phyloP scores from a whole-genome alignment of 2,113 vertebrate species.

The Archilochus colubris region DNA sequence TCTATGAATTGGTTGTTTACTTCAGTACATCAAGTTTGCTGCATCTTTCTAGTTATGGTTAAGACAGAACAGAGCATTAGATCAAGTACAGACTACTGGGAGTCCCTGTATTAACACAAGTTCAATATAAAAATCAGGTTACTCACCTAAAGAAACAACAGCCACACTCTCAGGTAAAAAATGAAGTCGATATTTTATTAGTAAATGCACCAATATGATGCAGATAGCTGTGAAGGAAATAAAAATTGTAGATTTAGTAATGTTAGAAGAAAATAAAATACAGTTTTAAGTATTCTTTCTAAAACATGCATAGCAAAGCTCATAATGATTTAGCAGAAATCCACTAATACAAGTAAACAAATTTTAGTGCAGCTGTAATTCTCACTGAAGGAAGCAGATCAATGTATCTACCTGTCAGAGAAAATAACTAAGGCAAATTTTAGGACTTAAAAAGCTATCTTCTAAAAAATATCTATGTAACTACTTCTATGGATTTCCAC shows the following conservation, averaged over 20 bases:
- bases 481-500: not conserved
- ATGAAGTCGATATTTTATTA: slow-evolving; percentile 95
- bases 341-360: not conserved
- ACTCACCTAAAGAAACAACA: slow-evolving; percentile 96
- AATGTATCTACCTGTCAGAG: not conserved
- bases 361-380: not conserved
- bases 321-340: not conserved
- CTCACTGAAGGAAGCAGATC: not conserved
- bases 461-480: not conserved
- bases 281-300: not conserved
- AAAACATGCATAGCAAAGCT: not conserved
- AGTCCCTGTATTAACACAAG: not conserved
- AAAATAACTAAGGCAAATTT: not conserved
- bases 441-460: not conserved
- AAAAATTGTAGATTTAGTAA: not conserved
- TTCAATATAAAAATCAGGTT: not conserved
- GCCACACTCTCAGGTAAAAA: slow-evolving; percentile 98
- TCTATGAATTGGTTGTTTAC: not conserved
- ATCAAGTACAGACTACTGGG: not conserved
- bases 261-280: not conserved
- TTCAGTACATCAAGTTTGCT: not conserved
- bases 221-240: slow-evolving; percentile 85
- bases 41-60: not conserved
- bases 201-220: slow-evolving; percentile 98
- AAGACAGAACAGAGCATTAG: not conserved